Evolutionary conservation across 2,797 vertebrate genomes (phyloP).

Genomic region (Pantherophis vulpinus): DNA sequence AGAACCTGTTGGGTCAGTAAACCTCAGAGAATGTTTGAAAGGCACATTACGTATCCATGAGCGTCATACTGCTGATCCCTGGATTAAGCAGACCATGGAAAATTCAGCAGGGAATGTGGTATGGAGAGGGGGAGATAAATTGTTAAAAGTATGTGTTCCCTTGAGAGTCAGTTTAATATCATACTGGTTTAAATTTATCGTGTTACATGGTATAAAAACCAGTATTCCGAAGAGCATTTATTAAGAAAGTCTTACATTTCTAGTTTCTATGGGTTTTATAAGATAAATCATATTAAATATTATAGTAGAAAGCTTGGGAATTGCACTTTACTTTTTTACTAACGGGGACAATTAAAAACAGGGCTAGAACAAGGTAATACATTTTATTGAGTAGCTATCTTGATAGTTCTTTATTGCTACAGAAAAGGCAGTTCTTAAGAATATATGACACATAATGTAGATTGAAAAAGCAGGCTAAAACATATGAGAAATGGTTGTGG

Average conservation of each 20-base stretch:
- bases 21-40: neutral
- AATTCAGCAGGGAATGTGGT: neutral
- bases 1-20: neutral
- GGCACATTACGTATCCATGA: neutral
- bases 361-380: neutral
- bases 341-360: neutral
- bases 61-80: neutral
- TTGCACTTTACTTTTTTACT: neutral
- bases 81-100: neutral
- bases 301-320: slow-evolving; percentile 10
- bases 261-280: neutral
- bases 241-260: neutral
- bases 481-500: neutral
- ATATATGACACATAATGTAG: neutral
- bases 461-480: neutral
- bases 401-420: neutral
- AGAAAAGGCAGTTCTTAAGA: neutral
- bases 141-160: neutral
- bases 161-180: neutral
- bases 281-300: neutral
- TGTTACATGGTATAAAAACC: neutral
- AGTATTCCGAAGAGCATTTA: neutral
- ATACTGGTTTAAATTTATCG: neutral
- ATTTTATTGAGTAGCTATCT: slow-evolving; percentile 12
- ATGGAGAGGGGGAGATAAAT: no score